Percentiles rank a stretch among this genome's conserved stretches.
Conservation (phyloP, 53 echinoderm and acorn worm species). For the Paelopatides confundens region DNA sequence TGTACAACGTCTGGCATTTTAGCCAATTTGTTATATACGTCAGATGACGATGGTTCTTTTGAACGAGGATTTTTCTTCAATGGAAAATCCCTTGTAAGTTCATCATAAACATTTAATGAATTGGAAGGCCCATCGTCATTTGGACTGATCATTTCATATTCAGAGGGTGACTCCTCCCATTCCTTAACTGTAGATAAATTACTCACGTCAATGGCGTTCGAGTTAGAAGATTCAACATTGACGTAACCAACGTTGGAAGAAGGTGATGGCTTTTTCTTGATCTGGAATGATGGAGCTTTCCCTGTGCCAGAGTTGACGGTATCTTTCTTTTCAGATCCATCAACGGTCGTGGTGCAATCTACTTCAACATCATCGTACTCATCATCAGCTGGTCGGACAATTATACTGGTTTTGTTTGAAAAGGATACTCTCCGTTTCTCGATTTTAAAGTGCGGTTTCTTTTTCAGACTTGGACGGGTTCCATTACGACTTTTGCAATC, state of each 20-base stretch:
- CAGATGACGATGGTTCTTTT: not conserved
- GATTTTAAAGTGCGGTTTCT: slow-evolving; percentile 19
- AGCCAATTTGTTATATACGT: slow-evolving; percentile 4
- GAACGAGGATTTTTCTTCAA: slow-evolving; percentile 20
- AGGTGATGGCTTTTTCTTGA: not conserved
- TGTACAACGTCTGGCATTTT: slow-evolving; percentile 36
- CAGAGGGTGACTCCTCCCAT: not conserved
- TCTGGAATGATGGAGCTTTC: not conserved
- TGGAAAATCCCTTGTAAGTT: slow-evolving; percentile 18
- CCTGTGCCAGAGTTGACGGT: not conserved
- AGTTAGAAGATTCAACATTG: not conserved
- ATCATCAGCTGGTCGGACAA: not conserved
- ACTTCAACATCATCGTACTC: slow-evolving; percentile 25
- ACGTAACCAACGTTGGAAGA: slow-evolving; percentile 11
- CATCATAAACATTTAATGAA: not conserved
- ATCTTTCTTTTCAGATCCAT: not conserved
- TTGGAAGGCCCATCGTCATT: not conserved
- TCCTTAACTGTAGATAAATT: not conserved
- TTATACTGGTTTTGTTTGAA: slow-evolving; percentile 27
- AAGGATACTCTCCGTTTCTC: slow-evolving; percentile 27
- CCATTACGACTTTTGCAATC: not conserved
- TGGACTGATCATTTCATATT: slow-evolving; percentile 46
- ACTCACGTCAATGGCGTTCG: not conserved
- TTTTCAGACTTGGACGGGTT: slow-evolving; percentile 1
- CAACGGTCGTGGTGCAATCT: not conserved